phyloP scores from a whole-genome alignment of 2,113 vertebrate genomes.

The Ammodytes marinus region DNA sequence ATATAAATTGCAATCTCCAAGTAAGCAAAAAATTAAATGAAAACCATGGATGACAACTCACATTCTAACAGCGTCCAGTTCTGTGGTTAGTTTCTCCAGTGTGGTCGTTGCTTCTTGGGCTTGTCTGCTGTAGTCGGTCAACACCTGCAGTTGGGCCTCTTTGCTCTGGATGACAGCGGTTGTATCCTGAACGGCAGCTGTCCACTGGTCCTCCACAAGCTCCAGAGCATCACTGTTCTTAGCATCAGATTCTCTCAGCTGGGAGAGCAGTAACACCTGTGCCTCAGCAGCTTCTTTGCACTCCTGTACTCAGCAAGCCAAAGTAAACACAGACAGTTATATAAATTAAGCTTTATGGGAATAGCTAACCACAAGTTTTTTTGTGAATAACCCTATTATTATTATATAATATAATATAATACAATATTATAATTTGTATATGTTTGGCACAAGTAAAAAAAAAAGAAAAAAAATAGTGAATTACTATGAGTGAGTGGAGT shows the following conservation, averaged over 20 bases:
- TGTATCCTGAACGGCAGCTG: slow-evolving; percentile 86
- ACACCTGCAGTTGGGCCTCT: slow-evolving; percentile 83
- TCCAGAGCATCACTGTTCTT: slow-evolving; percentile 52
- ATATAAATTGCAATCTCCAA: background rate
- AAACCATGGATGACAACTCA: slow-evolving; percentile 78
- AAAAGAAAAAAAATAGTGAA: background rate
- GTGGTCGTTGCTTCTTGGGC: slow-evolving; percentile 72
- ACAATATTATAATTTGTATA: no score
- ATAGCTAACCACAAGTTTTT: no score
- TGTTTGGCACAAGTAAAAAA: no score
- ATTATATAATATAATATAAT: no score
- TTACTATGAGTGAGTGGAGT: background rate
- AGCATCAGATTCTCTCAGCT: slow-evolving; percentile 35
- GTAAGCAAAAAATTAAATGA: background rate
- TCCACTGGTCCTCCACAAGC: slow-evolving; percentile 77
- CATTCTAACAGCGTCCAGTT: slow-evolving; percentile 88
- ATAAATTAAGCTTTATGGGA: background rate
- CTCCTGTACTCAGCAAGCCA: slow-evolving; percentile 60
- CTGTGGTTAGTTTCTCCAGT: slow-evolving; percentile 80
- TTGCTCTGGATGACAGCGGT: slow-evolving; percentile 82
- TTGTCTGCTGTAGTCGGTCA: slow-evolving; percentile 84
- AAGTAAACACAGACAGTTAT: background rate
- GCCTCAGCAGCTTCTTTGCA: slow-evolving; percentile 67
- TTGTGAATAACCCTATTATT: no score
- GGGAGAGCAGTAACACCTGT: slow-evolving; percentile 41